These are phyloP conservation scores for Notiomystis cincta DNA, from an alignment of 2,113 vertebrate genomes.

Conservation along the genomic window DNA sequence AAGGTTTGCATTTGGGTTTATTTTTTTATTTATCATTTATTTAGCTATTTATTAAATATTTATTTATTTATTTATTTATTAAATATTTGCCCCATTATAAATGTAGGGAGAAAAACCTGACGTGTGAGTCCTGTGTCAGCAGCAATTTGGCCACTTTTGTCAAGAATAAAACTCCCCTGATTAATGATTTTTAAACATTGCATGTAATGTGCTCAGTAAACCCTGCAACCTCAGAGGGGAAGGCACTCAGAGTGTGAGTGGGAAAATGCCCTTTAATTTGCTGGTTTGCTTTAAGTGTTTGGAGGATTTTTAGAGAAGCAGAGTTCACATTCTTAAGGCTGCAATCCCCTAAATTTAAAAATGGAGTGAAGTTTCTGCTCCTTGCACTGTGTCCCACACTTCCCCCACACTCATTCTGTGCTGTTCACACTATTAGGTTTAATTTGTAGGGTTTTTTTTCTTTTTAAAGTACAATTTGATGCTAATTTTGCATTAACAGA, in stretches of 20 bases:
- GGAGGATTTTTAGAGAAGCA: neutral
- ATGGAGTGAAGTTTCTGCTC: neutral
- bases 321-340: neutral
- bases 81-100: neutral
- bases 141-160: neutral
- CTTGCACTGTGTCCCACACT: neutral
- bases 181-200: neutral
- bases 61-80: neutral
- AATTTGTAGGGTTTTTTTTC: neutral
- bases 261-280: neutral
- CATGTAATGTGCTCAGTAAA: neutral
- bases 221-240: neutral
- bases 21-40: no score
- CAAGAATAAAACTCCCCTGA: neutral
- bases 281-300: neutral
- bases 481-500: neutral
- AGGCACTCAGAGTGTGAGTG: accelerated
- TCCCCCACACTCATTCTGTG: neutral
- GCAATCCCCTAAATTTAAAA: neutral
- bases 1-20: neutral
- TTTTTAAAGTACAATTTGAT: neutral
- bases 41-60: neutral
- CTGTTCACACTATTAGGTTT: neutral
- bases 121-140: neutral
- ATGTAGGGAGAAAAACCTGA: neutral